A percentile compares a stretch with the other conserved stretches of the same genome.
These are phyloP conservation scores for Dufourea novaeangliae DNA, from an alignment of 1,140 invertebrate genomes.

Conservation along the genomic window DNA sequence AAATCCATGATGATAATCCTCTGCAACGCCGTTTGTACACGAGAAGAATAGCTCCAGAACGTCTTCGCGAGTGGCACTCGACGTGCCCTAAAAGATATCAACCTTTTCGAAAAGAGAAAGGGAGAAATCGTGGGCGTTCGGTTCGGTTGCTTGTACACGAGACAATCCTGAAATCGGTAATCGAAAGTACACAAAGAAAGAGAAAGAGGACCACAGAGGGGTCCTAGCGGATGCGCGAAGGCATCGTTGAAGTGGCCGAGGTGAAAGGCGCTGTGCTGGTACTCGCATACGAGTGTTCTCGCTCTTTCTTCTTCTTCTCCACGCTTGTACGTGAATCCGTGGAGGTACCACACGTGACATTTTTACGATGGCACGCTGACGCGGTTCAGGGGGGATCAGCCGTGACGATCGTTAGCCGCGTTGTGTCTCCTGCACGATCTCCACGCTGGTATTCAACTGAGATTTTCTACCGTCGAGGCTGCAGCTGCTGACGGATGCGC, in stretches of 20 bases:
- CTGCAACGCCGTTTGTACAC: not conserved
- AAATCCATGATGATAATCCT: not conserved
- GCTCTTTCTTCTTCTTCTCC: no score
- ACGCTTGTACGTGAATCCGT: constrained; percentile 28
- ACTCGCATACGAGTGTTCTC: constrained; percentile 1
- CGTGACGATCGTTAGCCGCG: constrained; percentile 14
- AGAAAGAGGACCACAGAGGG: not conserved
- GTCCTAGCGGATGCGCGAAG: constrained; percentile 29
- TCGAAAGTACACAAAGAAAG: no score
- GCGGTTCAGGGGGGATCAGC: not conserved
- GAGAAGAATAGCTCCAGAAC: not conserved
- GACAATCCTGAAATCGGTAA: constrained; percentile 13
- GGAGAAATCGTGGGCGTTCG: not conserved
- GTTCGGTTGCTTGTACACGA: not conserved
- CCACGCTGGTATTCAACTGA: constrained; percentile 22
- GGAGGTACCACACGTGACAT: constrained; percentile 43
- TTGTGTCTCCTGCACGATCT: not conserved
- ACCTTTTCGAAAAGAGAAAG: not conserved
- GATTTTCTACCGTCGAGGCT: not conserved
- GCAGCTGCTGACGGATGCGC: not conserved
- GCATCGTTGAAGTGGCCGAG: constrained; percentile 20
- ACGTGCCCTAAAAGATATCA: not conserved
- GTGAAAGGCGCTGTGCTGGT: constrained; percentile 34
- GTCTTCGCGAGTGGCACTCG: no score
- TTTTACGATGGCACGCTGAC: constrained; percentile 40